Evolutionary conservation across 2,797 vertebrate species (phyloP), one percentile per base, ranked within the genome.

Genomic region (Myotis daubentonii): DNA sequence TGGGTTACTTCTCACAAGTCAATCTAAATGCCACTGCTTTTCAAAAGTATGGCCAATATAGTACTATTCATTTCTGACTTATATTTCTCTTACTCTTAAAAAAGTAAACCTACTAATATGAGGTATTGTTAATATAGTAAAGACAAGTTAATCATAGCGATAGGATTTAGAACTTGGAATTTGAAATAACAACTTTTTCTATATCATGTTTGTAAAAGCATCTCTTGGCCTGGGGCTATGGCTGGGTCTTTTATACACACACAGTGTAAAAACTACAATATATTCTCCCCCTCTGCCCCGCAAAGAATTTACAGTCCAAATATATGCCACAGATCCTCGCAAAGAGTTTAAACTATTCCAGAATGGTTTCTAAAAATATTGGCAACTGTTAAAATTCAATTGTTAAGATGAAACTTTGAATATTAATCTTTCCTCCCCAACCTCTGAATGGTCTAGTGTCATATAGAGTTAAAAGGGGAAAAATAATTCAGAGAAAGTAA

Each of bases 351-450:
- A 91, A 81, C n/a, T 6, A 82, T 84, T 94, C 94, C 55, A 47
- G 15, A 94, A 95, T 76, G 68, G 71, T 71, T 91, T 76, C 36
- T 91, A 83, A 89, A 94, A 93, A 94, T 92, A 71, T 71, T 80
- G 25, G 23, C 17, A 38, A 88, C 33, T 89, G 38, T 79, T 92
- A 94, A 95, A n/a, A 80, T 78, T 94, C 70, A 23, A 72, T 62
- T 60, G 66, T 84, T 83, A 78, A 84, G 25, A 86, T 57, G 41
- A 88, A 94, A 88, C 33, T 88, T 66, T 95, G 44, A 89, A 92
- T 57, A 90, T 33, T 93, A 79, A 79, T 75, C 60, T 76, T 75
- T 66, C 5, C 41, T 41, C 28, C 8, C 38, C 1, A 22, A 71
- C 51, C 55, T 93, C 49, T 44, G 38, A 92, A 57, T 66, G n/a